These are phyloP conservation scores for Drosophila borealis DNA, from an alignment of 2,888 invertebrate species.

Conservation along the genomic window DNA sequence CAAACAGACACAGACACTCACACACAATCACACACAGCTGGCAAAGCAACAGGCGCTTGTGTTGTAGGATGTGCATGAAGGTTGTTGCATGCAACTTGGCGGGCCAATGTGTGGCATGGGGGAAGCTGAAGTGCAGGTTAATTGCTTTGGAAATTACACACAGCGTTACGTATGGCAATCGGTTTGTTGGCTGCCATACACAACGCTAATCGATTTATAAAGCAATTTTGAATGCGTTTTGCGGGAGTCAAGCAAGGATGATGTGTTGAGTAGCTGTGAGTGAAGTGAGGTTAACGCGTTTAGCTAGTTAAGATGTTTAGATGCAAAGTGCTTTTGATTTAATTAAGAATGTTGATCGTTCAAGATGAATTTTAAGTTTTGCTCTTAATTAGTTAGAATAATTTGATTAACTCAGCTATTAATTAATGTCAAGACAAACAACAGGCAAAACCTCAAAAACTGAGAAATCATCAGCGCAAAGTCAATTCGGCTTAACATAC, in stretches of 20 bases:
- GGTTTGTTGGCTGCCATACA: conserved; percentile 17
- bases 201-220: conserved; percentile 69
- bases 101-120: conserved; percentile 28
- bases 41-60: conserved; percentile 42
- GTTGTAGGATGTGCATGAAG: conserved; percentile 36
- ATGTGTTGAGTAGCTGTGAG: conserved; percentile 1
- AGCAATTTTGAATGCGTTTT: conserved; percentile 61
- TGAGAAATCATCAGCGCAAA: too few species aligned
- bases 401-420: background rate
- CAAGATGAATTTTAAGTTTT: background rate
- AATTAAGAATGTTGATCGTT: conserved; percentile 5
- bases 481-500: too few species aligned
- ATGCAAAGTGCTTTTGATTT: conserved; percentile 9
- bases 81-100: conserved; percentile 56
- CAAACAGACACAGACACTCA: conserved; percentile 15
- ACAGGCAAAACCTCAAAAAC: too few species aligned
- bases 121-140: conserved; percentile 54
- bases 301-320: conserved; percentile 11
- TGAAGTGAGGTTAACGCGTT: conserved; percentile 14
- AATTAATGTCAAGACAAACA: too few species aligned
- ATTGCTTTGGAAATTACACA: conserved; percentile 78
- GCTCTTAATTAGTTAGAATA: background rate
- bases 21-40: conserved; percentile 35
- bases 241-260: background rate
- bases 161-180: conserved; percentile 50